A percentile compares a stretch with the other conserved stretches of the same genome.
Conservation (phyloP, 2,888 invertebrate genomes). For the Dryomyza anilis region DNA sequence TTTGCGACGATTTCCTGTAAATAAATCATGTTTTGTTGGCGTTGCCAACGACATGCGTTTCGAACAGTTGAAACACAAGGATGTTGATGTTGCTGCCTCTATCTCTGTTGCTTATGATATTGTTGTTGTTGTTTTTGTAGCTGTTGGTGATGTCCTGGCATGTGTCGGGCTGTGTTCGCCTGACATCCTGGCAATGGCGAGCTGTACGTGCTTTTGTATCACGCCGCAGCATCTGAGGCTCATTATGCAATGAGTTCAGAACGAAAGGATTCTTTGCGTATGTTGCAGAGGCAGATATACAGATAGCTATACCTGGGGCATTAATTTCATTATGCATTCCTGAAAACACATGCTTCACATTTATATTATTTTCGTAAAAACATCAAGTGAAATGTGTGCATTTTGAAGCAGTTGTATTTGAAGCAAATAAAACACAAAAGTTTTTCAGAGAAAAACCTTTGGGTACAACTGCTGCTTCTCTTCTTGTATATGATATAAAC, state of each 20-base stretch:
- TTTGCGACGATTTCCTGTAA: constrained; percentile 20
- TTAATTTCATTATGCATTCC: neutral
- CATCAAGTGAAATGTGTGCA: neutral
- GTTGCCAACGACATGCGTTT: constrained; percentile 8
- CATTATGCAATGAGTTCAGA: neutral
- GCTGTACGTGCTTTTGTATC: neutral
- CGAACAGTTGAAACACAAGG: no score
- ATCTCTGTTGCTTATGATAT: neutral
- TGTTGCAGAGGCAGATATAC: constrained; percentile 32
- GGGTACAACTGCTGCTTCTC: no score
- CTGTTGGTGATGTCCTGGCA: neutral
- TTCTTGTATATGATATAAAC: no score
- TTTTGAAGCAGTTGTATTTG: neutral
- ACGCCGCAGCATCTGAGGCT: neutral
- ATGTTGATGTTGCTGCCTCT: no score
- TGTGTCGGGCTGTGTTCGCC: neutral
- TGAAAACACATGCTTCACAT: constrained; percentile 16
- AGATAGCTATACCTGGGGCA: constrained; percentile 12
- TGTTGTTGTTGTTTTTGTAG: no score
- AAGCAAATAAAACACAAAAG: no score
- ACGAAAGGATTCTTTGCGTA: neutral
- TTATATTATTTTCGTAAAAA: constrained; percentile 40
- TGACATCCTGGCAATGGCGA: neutral
- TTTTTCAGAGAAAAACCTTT: no score
- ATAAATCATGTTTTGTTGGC: constrained; percentile 10